A percentile compares a stretch with the other conserved stretches of the same genome.
Conservation (phyloP, 2,113 vertebrate genomes). For the Tragulus kanchil region DNA sequence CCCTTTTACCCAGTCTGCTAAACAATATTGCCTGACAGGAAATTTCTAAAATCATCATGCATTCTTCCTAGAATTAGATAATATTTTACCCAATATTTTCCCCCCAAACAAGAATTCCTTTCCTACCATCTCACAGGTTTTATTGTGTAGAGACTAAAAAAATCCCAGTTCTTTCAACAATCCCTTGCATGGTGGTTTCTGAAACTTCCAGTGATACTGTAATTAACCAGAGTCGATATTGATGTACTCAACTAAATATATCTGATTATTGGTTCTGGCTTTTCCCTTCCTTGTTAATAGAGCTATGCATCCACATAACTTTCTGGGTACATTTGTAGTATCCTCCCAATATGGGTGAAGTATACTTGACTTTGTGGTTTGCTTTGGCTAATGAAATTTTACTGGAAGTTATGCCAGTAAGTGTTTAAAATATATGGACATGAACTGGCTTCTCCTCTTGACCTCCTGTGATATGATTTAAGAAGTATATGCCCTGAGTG, state of each 20-base stretch:
- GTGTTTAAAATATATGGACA: background rate
- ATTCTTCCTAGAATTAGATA: background rate
- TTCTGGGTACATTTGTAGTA: background rate
- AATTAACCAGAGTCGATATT: background rate
- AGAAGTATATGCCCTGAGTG: background rate
- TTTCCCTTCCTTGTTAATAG: background rate
- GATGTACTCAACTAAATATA: background rate
- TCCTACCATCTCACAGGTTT: background rate
- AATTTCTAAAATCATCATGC: background rate
- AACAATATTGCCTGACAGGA: background rate
- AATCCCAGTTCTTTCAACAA: background rate
- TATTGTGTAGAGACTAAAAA: background rate
- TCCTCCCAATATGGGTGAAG: background rate
- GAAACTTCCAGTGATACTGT: background rate
- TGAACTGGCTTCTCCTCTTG: slow-evolving; percentile 17
- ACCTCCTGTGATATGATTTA: background rate
- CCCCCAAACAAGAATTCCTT: background rate
- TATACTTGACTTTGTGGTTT: background rate
- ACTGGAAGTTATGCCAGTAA: background rate
- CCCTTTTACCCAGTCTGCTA: background rate
- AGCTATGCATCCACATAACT: background rate
- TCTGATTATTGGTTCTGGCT: background rate
- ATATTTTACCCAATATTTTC: background rate
- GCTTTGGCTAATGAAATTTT: background rate
- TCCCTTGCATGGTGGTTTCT: background rate